These are phyloP conservation scores for Chaetura pelagica DNA, from an alignment of 2,113 vertebrate species.

Conservation along the genomic window DNA sequence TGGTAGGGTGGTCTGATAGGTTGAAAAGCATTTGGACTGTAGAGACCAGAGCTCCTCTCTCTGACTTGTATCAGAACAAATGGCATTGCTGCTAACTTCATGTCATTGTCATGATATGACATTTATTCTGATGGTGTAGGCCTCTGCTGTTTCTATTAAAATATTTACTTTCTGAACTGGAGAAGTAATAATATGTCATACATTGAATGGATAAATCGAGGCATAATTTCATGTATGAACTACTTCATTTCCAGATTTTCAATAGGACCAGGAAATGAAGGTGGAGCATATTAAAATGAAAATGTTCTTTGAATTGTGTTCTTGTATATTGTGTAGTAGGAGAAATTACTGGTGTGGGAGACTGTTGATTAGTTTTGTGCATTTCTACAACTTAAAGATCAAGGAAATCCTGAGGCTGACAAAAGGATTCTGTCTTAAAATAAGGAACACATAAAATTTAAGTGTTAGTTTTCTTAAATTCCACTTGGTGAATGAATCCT, in stretches of 20 bases:
- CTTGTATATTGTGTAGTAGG: background rate
- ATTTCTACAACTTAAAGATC: background rate
- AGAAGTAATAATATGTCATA: background rate
- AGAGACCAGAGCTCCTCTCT: background rate
- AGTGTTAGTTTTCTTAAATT: background rate
- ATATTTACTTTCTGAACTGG: background rate
- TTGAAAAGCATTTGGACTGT: background rate
- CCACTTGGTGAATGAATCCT: background rate
- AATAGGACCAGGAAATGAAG: background rate
- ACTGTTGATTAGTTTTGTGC: background rate
- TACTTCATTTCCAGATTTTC: background rate
- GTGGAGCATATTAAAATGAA: background rate
- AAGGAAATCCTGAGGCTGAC: background rate
- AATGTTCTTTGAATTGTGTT: background rate
- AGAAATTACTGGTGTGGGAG: background rate
- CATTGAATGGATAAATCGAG: background rate
- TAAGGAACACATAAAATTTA: background rate
- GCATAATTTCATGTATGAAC: background rate
- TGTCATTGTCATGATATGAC: background rate
- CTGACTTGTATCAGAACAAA: background rate
- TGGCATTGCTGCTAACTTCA: background rate
- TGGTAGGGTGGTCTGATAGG: background rate
- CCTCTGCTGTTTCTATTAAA: background rate
- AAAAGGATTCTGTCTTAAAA: background rate
- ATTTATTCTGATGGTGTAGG: background rate